Evolutionary conservation across 1,140 invertebrate genomes (phyloP), one percentile per base, ranked within the genome.

Genomic region (Eupristina koningsbergeri): DNA sequence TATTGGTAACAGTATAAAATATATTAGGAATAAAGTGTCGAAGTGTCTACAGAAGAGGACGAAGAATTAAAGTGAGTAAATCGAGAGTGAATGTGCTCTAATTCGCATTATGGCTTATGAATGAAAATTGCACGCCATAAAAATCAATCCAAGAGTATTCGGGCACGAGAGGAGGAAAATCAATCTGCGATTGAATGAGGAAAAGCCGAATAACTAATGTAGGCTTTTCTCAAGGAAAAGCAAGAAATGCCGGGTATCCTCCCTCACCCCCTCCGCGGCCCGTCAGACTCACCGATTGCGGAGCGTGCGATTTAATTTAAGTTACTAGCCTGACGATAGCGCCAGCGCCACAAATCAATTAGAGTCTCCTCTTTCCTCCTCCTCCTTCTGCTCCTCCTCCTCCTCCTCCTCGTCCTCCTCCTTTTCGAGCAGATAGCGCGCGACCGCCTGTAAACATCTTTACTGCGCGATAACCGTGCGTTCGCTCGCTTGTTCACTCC

Each of bases 331-430:
- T 36, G 63, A 74, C 87, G 89, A 90, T 90, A 89, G 82, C 86
- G 86, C 76, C 84, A 80, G 81, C 84, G 88, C 88, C 90, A 91
- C 90, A 91, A 91, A 91, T 91, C 90, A 91, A 91, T 91, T 91
- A 91, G 88, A 89, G 88, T 87, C 85, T 50, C 34, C n/a, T 75
- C 84, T 80, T 86, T 15, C n/a, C 53, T 36, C 22, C n/a, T n/a
- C n/a, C n/a, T n/a, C n/a, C n/a, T n/a, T n/a, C n/a, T n/a, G n/a
- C n/a, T n/a, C 31, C 86, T 87, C 88, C 86, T 89, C 71, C 86
- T 83, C 87, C 71, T 74, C 71, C 41, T n/a, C n/a, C 31, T 19
- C 61, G 41, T 45, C 63, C 86, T 86, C 89, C 86, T 90, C 89
- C 89, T 36, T 15, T 36, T 71, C 85, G 82, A 84, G 75, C 84